Evolutionary conservation across 35 echinoderm and acorn worm species (phyloP).

Genomic region (Holothuria glaberrima): DNA sequence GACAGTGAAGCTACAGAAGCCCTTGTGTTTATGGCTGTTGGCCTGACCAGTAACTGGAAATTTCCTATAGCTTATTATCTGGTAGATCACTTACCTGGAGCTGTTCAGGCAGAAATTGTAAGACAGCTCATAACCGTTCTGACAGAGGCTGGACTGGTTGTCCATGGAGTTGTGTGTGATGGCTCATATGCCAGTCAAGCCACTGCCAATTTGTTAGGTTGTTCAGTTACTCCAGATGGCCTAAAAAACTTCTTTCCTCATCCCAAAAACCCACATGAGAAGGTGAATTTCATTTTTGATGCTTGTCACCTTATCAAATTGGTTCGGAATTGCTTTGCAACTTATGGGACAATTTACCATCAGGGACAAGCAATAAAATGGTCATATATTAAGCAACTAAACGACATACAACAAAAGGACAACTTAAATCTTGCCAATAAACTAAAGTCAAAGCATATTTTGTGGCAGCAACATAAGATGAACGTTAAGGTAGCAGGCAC

Average conservation of each 20-base stretch:
- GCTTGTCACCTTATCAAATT: slow-evolving; percentile 64
- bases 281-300: slow-evolving; percentile 77
- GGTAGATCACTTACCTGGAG: slow-evolving; percentile 60
- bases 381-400: slow-evolving; percentile 57
- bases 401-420: slow-evolving; percentile 63
- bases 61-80: slow-evolving; percentile 69
- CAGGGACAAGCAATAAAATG: slow-evolving; percentile 53
- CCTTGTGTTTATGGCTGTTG: slow-evolving; percentile 67
- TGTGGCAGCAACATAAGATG: slow-evolving; percentile 81
- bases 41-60: slow-evolving; percentile 63
- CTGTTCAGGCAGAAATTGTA: slow-evolving; percentile 57
- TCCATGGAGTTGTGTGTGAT: slow-evolving; percentile 72
- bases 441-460: slow-evolving; percentile 66
- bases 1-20: slow-evolving; percentile 14
- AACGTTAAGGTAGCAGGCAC: slow-evolving; percentile 65
- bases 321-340: slow-evolving; percentile 68
- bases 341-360: slow-evolving; percentile 53
- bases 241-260: slow-evolving; percentile 56
- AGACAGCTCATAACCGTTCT: slow-evolving; percentile 53
- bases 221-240: slow-evolving; percentile 46
- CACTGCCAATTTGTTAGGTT: slow-evolving; percentile 61
- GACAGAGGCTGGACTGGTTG: slow-evolving; percentile 60
- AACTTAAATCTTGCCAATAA: slow-evolving; percentile 70
- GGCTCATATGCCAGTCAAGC: slow-evolving; percentile 69
- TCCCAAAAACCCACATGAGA: slow-evolving; percentile 56